Conservation (phyloP, 2,888 invertebrate genomes). For the Aporophyla lueneburgensis region DNA sequence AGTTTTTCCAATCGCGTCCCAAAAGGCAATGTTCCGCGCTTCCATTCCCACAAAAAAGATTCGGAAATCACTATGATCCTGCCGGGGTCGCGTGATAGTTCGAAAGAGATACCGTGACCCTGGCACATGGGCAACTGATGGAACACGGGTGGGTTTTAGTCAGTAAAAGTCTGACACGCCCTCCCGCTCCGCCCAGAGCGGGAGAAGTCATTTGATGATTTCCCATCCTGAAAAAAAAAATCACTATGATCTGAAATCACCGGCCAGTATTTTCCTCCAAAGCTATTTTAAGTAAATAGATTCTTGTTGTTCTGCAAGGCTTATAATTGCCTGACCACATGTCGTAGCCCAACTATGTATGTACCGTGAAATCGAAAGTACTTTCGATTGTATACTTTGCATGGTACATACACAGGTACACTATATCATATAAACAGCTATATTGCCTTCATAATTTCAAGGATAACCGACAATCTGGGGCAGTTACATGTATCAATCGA, state of each 20-base stretch:
- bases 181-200: too few relatives aligned
- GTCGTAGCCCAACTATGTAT: not conserved
- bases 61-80: too few relatives aligned
- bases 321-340: not conserved
- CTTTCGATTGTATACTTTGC: conserved; percentile 43
- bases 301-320: not conserved
- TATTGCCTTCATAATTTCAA: conserved; percentile 39
- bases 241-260: not conserved
- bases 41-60: not conserved
- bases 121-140: too few relatives aligned
- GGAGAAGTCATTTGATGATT: too few relatives aligned
- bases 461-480: conserved; percentile 45
- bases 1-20: not conserved
- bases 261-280: not conserved
- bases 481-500: conserved; percentile 31
- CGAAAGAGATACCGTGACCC: too few relatives aligned
- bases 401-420: not conserved
- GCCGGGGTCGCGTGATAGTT: too few relatives aligned
- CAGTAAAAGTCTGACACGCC: too few relatives aligned
- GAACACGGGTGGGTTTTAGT: too few relatives aligned
- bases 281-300: not conserved
- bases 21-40: too few relatives aligned
- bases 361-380: conserved; percentile 38
- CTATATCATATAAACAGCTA: not conserved
- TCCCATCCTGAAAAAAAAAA: too few relatives aligned